phyloP scores from a whole-genome alignment of 1,140 invertebrate species.

The Drosophila sturtevanti region DNA sequence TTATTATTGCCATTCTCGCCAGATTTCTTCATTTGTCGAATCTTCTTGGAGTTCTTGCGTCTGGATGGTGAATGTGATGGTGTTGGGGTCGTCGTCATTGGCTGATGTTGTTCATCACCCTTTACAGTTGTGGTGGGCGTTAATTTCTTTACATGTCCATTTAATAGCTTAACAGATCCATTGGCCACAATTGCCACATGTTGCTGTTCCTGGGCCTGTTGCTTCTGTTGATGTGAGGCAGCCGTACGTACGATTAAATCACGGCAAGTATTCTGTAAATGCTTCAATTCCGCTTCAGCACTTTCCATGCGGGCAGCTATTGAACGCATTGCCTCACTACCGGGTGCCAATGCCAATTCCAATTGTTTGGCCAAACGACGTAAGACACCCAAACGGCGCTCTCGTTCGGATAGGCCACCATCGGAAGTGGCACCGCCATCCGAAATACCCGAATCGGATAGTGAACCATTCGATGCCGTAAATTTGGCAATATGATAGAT shows the following conservation, averaged over 20 bases:
- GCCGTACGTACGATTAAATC: constrained; percentile 88
- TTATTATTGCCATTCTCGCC: neutral
- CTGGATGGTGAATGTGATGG: constrained; percentile 40
- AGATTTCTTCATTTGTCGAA: constrained; percentile 21
- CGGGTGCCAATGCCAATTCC: constrained; percentile 87
- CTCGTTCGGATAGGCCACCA: constrained; percentile 88
- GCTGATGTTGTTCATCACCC: neutral
- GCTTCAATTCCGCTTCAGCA: constrained; percentile 90
- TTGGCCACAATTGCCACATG: neutral
- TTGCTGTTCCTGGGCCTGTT: constrained; percentile 47
- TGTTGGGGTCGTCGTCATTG: constrained; percentile 1
- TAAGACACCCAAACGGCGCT: constrained; percentile 87
- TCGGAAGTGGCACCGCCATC: constrained; percentile 88
- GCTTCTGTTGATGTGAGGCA: constrained; percentile 82
- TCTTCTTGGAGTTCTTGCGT: constrained; percentile 48
- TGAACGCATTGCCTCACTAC: constrained; percentile 85
- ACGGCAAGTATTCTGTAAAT: constrained; percentile 90
- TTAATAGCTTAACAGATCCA: constrained; percentile 19
- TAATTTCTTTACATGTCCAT: constrained; percentile 35
- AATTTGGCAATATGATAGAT: constrained; percentile 81
- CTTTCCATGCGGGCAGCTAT: constrained; percentile 88
- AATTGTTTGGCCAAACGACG: constrained; percentile 87
- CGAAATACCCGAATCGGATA: constrained; percentile 90
- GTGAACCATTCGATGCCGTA: constrained; percentile 85
- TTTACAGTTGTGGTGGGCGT: constrained; percentile 3